phyloP scores from a whole-genome alignment of 1,140 invertebrate genomes.

The Pomacea maculata region DNA sequence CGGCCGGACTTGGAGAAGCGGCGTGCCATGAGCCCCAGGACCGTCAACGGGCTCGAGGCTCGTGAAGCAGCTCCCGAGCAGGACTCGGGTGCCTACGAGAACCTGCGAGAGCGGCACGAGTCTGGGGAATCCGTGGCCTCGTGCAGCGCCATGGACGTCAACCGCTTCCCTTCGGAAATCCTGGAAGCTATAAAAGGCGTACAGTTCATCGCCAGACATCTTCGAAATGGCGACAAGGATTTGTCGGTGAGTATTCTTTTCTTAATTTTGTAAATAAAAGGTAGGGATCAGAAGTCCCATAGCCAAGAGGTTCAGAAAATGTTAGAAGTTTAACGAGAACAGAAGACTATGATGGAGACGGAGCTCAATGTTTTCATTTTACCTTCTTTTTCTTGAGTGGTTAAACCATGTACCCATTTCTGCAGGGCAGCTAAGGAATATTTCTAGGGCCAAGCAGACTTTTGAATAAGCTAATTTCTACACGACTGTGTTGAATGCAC shows the following conservation, averaged over 20 bases:
- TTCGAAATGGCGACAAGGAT: slow-evolving; percentile 71
- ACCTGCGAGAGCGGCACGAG: slow-evolving; percentile 21
- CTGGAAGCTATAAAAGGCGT: slow-evolving; percentile 90
- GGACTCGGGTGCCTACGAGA: slow-evolving; percentile 19
- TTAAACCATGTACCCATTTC: too few relatives aligned
- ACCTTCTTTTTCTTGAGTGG: too few relatives aligned
- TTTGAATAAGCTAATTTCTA: too few relatives aligned
- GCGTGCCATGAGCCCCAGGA: neutral
- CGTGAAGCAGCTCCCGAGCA: slow-evolving; percentile 70
- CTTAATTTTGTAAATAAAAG: neutral
- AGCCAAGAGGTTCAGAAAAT: too few relatives aligned
- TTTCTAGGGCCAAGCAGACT: too few relatives aligned
- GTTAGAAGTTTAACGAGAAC: too few relatives aligned
- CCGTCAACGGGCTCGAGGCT: slow-evolving; percentile 80
- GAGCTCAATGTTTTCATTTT: too few relatives aligned
- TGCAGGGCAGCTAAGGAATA: too few relatives aligned
- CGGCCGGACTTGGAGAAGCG: slow-evolving; percentile 42
- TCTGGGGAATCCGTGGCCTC: neutral
- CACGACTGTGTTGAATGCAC: too few relatives aligned
- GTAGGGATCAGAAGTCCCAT: too few relatives aligned
- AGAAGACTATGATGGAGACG: too few relatives aligned
- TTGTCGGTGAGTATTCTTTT: slow-evolving; percentile 41
- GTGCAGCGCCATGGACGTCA: neutral
- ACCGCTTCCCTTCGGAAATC: slow-evolving; percentile 74
- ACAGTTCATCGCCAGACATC: slow-evolving; percentile 95